Conservation (phyloP, 37 sponge, comb jelly and placozoan species). For the Theonella swinhoei region DNA sequence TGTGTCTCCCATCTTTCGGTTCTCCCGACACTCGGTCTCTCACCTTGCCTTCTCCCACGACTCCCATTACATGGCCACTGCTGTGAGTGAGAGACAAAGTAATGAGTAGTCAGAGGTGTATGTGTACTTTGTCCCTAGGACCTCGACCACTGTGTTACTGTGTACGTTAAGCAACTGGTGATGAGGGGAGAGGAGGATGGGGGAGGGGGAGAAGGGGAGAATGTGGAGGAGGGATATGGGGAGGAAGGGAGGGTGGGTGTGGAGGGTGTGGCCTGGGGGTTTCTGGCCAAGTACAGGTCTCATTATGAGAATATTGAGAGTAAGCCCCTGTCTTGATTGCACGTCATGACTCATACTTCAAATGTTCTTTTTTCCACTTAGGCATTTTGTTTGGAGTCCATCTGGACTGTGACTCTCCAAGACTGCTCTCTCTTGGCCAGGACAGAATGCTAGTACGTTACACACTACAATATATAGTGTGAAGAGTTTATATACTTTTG, state of each 20-base stretch:
- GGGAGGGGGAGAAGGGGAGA: slow-evolving; percentile 3
- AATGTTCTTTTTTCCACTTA: background rate
- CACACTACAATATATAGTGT: background rate
- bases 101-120: no score
- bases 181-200: background rate
- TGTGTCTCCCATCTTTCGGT: slow-evolving; percentile 64
- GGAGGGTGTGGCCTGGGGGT: slow-evolving; percentile 55
- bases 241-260: slow-evolving; percentile 12
- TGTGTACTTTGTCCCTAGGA: slow-evolving; percentile 55
- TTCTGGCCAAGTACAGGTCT: slow-evolving; percentile 82
- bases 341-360: background rate
- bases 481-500: background rate
- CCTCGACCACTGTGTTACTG: slow-evolving; percentile 78
- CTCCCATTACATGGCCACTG: slow-evolving; percentile 85
- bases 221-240: slow-evolving; percentile 4
- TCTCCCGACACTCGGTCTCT: slow-evolving; percentile 84
- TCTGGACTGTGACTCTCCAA: slow-evolving; percentile 63
- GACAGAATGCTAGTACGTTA: slow-evolving; percentile 77
- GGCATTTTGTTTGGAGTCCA: slow-evolving; percentile 83
- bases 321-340: background rate
- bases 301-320: slow-evolving; percentile 91
- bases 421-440: slow-evolving; percentile 81
- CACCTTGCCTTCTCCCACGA: slow-evolving; percentile 95
- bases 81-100: slow-evolving; percentile 70
- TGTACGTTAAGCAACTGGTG: slow-evolving; percentile 41